These are phyloP conservation scores for Bellardia pandia DNA, from an alignment of 2,888 invertebrate genomes.

Conservation along the genomic window DNA sequence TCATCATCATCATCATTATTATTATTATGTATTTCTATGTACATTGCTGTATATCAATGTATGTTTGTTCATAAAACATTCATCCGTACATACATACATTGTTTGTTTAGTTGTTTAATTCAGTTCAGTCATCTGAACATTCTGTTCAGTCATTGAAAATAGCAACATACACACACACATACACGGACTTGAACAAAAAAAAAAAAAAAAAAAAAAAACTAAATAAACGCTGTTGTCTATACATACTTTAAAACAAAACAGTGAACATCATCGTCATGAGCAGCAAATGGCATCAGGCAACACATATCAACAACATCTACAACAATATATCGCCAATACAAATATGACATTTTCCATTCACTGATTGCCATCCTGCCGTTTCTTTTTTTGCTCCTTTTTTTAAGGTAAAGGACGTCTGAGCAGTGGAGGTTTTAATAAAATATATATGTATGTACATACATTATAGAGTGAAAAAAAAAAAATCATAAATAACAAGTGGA, in stretches of 20 bases:
- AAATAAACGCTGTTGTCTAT: constrained; percentile 48
- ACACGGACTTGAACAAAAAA: neutral
- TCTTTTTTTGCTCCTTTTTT: constrained; percentile 1
- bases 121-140: constrained; percentile 62
- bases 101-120: constrained; percentile 51
- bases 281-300: constrained; percentile 29
- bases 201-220: neutral
- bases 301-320: constrained; percentile 38
- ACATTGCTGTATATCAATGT: neutral
- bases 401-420: constrained; percentile 25
- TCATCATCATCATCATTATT: constrained; percentile 6
- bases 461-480: neutral
- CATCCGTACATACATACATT: constrained; percentile 4
- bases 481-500: constrained; percentile 50
- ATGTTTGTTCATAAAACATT: constrained; percentile 22
- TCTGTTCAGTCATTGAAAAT: constrained; percentile 29
- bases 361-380: constrained; percentile 45
- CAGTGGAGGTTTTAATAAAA: constrained; percentile 17
- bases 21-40: constrained; percentile 2
- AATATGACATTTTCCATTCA: constrained; percentile 49
- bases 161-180: neutral
- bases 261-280: constrained; percentile 34
- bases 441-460: neutral
- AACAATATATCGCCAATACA: constrained; percentile 48
- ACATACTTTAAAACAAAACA: constrained; percentile 46